Evolutionary conservation across 1,140 invertebrate genomes (phyloP), one percentile per base, ranked within the genome.

Genomic region (Camponotus vicinus): DNA sequence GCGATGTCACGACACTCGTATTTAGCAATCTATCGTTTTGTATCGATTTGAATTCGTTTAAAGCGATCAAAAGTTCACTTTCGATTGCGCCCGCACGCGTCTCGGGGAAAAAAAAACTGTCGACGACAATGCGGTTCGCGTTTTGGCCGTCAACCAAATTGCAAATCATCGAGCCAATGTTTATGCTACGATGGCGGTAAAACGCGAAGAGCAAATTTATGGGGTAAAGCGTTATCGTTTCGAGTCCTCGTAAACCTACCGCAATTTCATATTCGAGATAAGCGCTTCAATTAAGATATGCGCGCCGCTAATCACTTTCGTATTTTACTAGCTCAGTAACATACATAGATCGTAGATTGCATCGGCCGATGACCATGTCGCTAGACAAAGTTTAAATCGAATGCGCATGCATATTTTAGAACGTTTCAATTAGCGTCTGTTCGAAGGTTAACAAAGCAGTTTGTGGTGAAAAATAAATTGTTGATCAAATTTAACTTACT

Each of bases 281-380:
- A 61, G 40, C 73, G 57, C 45, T 83, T 49, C 40, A 18, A 82
- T 73, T 83, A 57, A 83, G 55, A 83, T 83, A 82, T n/a, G 52
- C 27, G 37, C 32, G 3, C 18, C 34, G 55, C 37, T 73, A 71
- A 59, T 71, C 49, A 37, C 13, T 61, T 32, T 49, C 55, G 55
- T 55, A 3, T 75, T 83, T 71, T 40, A 73, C 27, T 37, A 8
- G 21, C 37, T 80, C 11, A 49, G n/a, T 52, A 52, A n/a, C 34
- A 37, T 27, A 27, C 40, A 6, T n/a, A 32, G 21, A 5, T 70
- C 13, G 66, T 5, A 13, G 66, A 70, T 61, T 45, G 34, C 27
- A 66, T 42, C 40, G 27, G 6, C 32, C 21, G 64, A 79, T 61
- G 15, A 2, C n/a, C 32, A 9, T 34, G 9, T 37, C 11, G n/a